Evolutionary conservation across 2,113 vertebrate species (phyloP), one percentile per base, ranked within the genome.

Genomic region (Alligator mississippiensis): DNA sequence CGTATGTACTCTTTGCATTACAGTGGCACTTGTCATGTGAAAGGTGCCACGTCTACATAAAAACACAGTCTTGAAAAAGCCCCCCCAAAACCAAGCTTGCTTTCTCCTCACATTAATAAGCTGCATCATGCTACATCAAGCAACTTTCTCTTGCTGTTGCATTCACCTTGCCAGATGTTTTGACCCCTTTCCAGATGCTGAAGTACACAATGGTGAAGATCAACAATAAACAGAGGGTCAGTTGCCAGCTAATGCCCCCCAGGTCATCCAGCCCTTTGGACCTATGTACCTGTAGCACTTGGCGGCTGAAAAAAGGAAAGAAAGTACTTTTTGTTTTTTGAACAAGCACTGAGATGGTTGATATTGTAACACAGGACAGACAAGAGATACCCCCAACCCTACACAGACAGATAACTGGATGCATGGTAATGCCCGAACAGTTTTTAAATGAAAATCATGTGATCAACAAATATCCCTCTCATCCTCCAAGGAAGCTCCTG

Each of bases 121-220:
- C 80, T 93, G 59, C 64, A 66, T 80, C 76, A 27, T 5, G 75
- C 25, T 57, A n/a, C 84, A 76, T 86, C 91, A 54, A 57, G 14
- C 4, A 62, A 77, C n/a, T 34, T 38, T 75, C 57, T 94, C 47
- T 72, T 87, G 85, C 87, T 89, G 85, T 88, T 59, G 18, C 75
- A 92, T 90, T 98, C 91, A 99, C 99, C 99, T 99, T 99, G 97
- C 99, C 99, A 90, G 99, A 99, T 82, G 99, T 99, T 98, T 99
- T 99, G 96, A 99, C 99, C 63, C 99, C 99, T 96, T 99, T 99
- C 99, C 99, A 99, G 98, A 99, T 99, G 97, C 99, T 99, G 97
- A 99, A 99, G 98, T 99, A 99, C 93, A 99, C 98, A 1, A 99
- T 93, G 82, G 98, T 98, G 98, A 99, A 99, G 98, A 99, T 99